Conservation (phyloP, 2,888 invertebrate species). For the Amphimallon solstitiale region DNA sequence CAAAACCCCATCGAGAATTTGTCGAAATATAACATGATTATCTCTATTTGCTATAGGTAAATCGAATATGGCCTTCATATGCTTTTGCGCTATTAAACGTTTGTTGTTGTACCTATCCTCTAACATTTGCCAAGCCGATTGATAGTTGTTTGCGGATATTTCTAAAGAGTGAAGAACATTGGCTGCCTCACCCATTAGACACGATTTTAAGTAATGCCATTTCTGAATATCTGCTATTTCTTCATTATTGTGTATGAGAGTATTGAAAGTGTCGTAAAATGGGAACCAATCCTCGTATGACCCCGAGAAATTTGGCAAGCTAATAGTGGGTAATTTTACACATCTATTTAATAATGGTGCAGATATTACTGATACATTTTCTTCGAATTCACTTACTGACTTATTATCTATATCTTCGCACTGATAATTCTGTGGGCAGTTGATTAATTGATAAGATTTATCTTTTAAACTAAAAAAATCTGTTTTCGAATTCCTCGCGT, state of each 20-base stretch:
- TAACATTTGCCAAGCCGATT: conserved; percentile 47
- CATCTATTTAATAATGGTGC: too few relatives aligned
- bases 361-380: too few relatives aligned
- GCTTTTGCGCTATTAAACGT: conserved; percentile 37
- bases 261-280: conserved; percentile 42
- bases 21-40: background rate
- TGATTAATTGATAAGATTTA: too few relatives aligned
- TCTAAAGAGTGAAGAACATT: conserved; percentile 38
- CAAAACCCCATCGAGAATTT: background rate
- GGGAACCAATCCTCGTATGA: too few relatives aligned
- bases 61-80: conserved; percentile 40
- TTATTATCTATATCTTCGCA: too few relatives aligned
- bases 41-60: background rate
- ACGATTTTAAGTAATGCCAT: conserved; percentile 43
- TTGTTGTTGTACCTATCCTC: conserved; percentile 43
- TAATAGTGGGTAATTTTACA: too few relatives aligned
- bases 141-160: conserved; percentile 31
- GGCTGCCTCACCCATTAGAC: conserved; percentile 38
- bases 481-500: too few relatives aligned
- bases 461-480: too few relatives aligned
- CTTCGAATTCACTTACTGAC: too few relatives aligned
- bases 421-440: too few relatives aligned
- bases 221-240: conserved; percentile 39
- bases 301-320: too few relatives aligned
- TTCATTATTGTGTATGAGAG: conserved; percentile 39